Conservation (phyloP, 2,888 invertebrate genomes). For the Drosophila testacea region DNA sequence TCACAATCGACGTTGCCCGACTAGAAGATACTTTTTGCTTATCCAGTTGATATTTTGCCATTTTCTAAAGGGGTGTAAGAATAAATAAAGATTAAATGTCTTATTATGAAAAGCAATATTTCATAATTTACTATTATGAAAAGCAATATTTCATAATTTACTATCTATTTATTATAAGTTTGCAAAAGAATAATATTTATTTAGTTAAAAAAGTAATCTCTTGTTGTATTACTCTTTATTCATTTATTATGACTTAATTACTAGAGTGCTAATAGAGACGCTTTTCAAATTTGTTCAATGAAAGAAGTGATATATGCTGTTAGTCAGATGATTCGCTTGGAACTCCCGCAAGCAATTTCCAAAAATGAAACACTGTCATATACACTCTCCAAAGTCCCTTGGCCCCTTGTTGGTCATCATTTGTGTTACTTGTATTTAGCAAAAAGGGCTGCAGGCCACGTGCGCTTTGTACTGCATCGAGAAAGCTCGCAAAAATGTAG, state of each 20-base stretch:
- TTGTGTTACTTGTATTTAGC: conserved; percentile 4
- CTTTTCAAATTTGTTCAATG: not conserved
- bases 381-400: not conserved
- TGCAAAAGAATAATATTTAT: too few relatives aligned
- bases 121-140: too few relatives aligned
- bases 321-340: not conserved
- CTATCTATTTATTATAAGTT: too few relatives aligned
- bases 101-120: too few relatives aligned
- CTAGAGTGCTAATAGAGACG: too few relatives aligned
- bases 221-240: too few relatives aligned
- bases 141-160: too few relatives aligned
- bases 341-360: conserved; percentile 2
- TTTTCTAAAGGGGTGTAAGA: too few relatives aligned
- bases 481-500: conserved; percentile 36
- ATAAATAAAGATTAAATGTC: too few relatives aligned
- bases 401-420: not conserved
- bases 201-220: too few relatives aligned
- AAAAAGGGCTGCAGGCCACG: conserved; percentile 41
- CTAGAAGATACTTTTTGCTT: not conserved
- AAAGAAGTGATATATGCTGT: not conserved
- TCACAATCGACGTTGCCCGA: not conserved
- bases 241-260: too few relatives aligned
- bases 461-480: conserved; percentile 23
- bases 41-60: too few relatives aligned
- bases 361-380: not conserved